Evolutionary conservation across 2,797 vertebrate genomes (phyloP).

Genomic region (Chiroxiphia lanceolata): DNA sequence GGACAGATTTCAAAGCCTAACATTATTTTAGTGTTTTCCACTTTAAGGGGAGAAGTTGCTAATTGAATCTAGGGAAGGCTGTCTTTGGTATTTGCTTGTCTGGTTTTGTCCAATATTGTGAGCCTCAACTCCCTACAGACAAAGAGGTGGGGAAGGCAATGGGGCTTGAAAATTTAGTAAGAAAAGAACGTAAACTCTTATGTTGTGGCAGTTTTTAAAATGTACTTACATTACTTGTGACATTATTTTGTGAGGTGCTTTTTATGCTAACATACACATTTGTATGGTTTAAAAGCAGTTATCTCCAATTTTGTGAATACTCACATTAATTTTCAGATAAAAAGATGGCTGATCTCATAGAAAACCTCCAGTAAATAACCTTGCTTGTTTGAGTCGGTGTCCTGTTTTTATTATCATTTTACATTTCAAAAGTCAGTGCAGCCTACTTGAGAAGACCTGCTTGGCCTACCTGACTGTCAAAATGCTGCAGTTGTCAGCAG

Average conservation of each 20-base stretch:
- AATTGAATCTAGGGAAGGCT: slow-evolving; percentile 17
- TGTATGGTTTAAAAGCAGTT: slow-evolving; percentile 45
- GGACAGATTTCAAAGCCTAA: background rate
- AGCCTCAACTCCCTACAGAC: background rate
- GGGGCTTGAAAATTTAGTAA: slow-evolving; percentile 21
- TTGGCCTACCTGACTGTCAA: background rate
- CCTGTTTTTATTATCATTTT: slow-evolving; percentile 13
- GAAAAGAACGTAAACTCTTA: slow-evolving; percentile 39
- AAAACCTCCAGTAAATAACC: slow-evolving; percentile 21
- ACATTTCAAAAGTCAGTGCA: background rate
- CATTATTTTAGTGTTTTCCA: slow-evolving; percentile 1
- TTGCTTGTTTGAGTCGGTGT: background rate
- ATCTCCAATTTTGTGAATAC: slow-evolving; percentile 9
- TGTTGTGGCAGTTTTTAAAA: slow-evolving; percentile 9
- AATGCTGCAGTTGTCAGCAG: background rate
- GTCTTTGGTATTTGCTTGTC: background rate
- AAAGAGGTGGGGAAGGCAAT: slow-evolving; percentile 22
- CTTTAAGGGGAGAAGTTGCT: background rate
- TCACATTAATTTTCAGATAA: background rate
- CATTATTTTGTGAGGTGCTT: slow-evolving; percentile 26
- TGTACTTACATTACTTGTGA: background rate
- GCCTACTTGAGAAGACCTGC: background rate
- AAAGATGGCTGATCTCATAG: background rate
- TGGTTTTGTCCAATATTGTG: background rate
- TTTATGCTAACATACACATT: slow-evolving; percentile 26